A percentile compares a stretch with the other conserved stretches of the same genome.
Conservation (phyloP, 2,113 vertebrate genomes). For the Dryoscopus gambensis region DNA sequence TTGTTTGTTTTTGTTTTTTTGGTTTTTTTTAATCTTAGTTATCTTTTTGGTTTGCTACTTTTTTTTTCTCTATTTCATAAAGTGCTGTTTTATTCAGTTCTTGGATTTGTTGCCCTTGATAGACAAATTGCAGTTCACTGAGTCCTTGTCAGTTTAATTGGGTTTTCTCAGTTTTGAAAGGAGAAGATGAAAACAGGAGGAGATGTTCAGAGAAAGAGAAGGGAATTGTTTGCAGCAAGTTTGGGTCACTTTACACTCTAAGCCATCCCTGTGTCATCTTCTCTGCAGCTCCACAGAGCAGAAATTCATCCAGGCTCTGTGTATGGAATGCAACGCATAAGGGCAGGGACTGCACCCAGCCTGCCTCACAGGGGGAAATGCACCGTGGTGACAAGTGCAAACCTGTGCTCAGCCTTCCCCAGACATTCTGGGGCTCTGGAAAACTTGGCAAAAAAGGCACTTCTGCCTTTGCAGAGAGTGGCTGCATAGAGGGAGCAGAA, state of each 20-base stretch:
- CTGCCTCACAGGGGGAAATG: fast-evolving
- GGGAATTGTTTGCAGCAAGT: not conserved
- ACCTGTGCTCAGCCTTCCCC: not conserved
- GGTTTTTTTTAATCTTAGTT: not conserved
- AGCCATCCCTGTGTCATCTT: not conserved
- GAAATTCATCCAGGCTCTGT: not conserved
- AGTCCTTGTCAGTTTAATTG: not conserved
- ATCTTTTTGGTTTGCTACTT: not conserved
- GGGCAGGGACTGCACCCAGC: not conserved
- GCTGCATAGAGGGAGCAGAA: fast-evolving
- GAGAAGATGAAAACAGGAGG: not conserved
- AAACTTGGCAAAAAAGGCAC: not conserved
- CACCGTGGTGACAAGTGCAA: fast-evolving
- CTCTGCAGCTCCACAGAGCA: not conserved
- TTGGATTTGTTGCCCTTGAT: not conserved
- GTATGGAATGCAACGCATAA: fast-evolving
- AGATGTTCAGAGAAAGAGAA: not conserved
- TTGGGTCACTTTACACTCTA: not conserved
- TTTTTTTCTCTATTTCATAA: not conserved
- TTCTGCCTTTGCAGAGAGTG: not conserved
- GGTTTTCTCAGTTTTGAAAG: not conserved
- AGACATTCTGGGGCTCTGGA: not conserved
- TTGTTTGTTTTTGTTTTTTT: not conserved
- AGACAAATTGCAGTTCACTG: not conserved
- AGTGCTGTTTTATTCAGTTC: not conserved